Base-by-base conservation (phyloP, 2,888 invertebrate genomes). In the Prostheceraeus crozeri region DNA sequence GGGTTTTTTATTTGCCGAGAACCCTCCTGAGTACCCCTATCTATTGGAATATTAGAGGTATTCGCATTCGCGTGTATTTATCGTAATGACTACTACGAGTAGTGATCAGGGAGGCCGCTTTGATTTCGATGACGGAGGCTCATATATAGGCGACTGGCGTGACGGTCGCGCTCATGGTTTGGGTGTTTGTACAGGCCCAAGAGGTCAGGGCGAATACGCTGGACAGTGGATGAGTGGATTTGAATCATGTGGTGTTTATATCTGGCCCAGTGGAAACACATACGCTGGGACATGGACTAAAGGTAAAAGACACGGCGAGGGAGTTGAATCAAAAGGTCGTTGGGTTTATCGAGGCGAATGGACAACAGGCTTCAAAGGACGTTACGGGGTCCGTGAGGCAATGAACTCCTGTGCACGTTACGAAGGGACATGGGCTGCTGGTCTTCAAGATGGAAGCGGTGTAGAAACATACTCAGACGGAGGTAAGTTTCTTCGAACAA, bases 91-190 rank as follows among this genome's bases (percentile, higher is more conserved):
- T n/a, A n/a, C n/a, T 21, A 51, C 40, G 46, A 25, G 45, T 16
- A 46, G 36, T 31, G 59, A 33, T 10, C 72, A 72, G 46, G 96
- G 96, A 72, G 98, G 96, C 73, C 85, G 96, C 72, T 98, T 98
- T 82, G 98, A 98, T 82, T 98, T 98, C 81, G 96, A 98, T 82
- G 98, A 98, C 81, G 98, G 98, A 71, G 98, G 98, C 70, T 93
- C 94, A 67, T 98, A 91, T 81, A 93, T 94, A 81, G 98, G 98
- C 71, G 96, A 94, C 69, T 98, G 98, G 98, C 93, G 96, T 78
- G 94, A 93, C 76, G 93, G 94, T 72, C 96, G 96, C 80, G 98
- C 98, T 68, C 94, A 98, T 79, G 96, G 96, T 35, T 90, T 94
- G 78, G 98, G 96, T 62, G 91, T 98, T 68, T 96, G 79, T 64